Percentiles rank a stretch among this genome's conserved stretches.
phyloP scores from a whole-genome alignment of 2,797 vertebrate species.

The Odontamblyopus rebecca region DNA sequence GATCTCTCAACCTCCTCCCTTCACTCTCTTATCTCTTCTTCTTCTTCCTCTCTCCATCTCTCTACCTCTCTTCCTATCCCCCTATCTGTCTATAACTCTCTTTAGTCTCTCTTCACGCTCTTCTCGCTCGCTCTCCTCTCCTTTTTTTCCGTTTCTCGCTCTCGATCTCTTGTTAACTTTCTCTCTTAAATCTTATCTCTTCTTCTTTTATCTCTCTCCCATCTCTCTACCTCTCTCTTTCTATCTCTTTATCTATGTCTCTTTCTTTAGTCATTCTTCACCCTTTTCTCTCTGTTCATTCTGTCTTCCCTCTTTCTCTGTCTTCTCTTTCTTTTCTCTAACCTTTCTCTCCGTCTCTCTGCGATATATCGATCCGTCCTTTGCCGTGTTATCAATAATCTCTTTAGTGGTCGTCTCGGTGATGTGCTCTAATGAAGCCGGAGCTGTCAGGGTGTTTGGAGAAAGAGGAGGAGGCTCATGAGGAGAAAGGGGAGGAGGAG shows the following conservation, averaged over 20 bases:
- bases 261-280: slow-evolving; percentile 1
- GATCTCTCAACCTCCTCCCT: neutral
- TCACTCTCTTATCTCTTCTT: no score
- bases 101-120: neutral
- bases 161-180: slow-evolving; percentile 2
- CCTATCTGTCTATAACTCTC: no score
- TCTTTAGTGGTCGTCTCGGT: slow-evolving; percentile 60
- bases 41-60: no score
- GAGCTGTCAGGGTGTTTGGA: slow-evolving; percentile 42
- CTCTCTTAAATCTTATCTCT: neutral
- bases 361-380: slow-evolving; percentile 63
- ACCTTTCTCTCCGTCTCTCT: slow-evolving; percentile 19
- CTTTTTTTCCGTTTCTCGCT: no score
- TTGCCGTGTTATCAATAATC: slow-evolving; percentile 75
- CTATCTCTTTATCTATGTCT: neutral
- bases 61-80: neutral
- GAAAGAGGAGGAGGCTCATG: no score
- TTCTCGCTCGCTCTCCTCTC: no score
- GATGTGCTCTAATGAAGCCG: slow-evolving; percentile 74
- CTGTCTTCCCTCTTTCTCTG: slow-evolving; percentile 29
- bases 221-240: neutral
- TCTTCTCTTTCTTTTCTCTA: slow-evolving; percentile 5
- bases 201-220: neutral
- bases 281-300: slow-evolving; percentile 2
- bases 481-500: no score